Evolutionary conservation across 2,113 vertebrate species (phyloP).

Genomic region (Scomber colias): DNA sequence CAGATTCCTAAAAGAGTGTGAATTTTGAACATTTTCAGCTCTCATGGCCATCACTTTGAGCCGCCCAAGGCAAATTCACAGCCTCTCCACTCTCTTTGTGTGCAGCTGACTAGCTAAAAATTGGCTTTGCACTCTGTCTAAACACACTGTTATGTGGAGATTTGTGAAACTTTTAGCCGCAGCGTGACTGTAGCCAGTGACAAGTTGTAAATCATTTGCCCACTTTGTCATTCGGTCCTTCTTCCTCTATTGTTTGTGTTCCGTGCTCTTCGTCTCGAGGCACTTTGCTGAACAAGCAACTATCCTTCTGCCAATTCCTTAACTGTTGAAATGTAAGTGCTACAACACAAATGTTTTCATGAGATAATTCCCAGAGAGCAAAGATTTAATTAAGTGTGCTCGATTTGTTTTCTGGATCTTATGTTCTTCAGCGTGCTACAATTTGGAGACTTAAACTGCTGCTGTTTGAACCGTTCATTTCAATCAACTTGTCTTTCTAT

Average conservation of each 20-base stretch:
- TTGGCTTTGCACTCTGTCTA: too few species aligned
- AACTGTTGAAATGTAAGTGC: slow-evolving; percentile 51
- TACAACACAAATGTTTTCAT: slow-evolving; percentile 57
- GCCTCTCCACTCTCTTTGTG: too few species aligned
- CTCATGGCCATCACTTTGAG: too few species aligned
- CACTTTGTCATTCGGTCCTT: slow-evolving; percentile 16
- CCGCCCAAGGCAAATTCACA: too few species aligned
- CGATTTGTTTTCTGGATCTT: slow-evolving; percentile 58
- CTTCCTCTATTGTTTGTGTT: slow-evolving; percentile 28
- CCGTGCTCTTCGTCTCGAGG: slow-evolving; percentile 9
- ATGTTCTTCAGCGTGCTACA: slow-evolving; percentile 51
- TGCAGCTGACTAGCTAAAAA: too few species aligned
- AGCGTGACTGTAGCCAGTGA: not conserved
- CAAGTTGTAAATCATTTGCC: slow-evolving; percentile 27
- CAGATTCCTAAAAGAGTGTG: too few species aligned
- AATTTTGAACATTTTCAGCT: too few species aligned
- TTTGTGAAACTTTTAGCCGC: not conserved
- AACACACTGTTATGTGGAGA: too few species aligned
- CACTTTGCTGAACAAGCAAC: slow-evolving; percentile 57
- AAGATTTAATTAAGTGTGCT: slow-evolving; percentile 67
- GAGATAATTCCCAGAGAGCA: slow-evolving; percentile 64
- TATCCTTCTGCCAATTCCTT: slow-evolving; percentile 48
- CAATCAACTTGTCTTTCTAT: slow-evolving; percentile 29
- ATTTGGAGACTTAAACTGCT: slow-evolving; percentile 33
- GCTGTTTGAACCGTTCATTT: slow-evolving; percentile 44